These are phyloP conservation scores for Cephalopachus bancanus DNA, from an alignment of 2,797 vertebrate species.

Conservation along the genomic window DNA sequence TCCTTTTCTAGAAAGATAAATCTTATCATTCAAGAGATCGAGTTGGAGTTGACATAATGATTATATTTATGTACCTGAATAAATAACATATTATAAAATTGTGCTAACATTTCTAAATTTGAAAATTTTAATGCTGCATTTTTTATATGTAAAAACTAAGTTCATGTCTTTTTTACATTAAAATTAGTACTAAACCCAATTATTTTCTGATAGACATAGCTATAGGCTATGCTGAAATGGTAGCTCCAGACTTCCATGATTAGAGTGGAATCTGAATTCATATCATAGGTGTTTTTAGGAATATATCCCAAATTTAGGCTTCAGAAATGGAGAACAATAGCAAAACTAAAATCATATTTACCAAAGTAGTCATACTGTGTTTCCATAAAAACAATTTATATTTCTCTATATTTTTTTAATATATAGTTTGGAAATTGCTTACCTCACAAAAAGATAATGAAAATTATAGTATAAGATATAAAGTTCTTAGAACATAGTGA, in stretches of 20 bases:
- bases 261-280: conserved; percentile 3
- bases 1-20: neutral
- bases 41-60: neutral
- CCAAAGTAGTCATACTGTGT: neutral
- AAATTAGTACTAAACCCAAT: neutral
- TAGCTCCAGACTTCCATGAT: neutral
- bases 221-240: neutral
- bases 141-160: neutral
- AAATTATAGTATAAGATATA: neutral
- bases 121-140: neutral
- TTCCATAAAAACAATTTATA: neutral
- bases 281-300: neutral
- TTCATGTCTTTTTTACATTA: neutral
- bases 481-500: neutral
- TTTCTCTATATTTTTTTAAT: neutral
- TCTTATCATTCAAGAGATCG: neutral
- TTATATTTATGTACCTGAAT: neutral
- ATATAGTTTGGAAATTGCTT: neutral
- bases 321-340: neutral
- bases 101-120: neutral
- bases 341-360: neutral
- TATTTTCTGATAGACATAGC: neutral
- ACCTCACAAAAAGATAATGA: neutral
- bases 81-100: conserved; percentile 7
- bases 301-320: neutral